Conservation (phyloP, 2,113 vertebrate genomes). For the Halcyon senegalensis region DNA sequence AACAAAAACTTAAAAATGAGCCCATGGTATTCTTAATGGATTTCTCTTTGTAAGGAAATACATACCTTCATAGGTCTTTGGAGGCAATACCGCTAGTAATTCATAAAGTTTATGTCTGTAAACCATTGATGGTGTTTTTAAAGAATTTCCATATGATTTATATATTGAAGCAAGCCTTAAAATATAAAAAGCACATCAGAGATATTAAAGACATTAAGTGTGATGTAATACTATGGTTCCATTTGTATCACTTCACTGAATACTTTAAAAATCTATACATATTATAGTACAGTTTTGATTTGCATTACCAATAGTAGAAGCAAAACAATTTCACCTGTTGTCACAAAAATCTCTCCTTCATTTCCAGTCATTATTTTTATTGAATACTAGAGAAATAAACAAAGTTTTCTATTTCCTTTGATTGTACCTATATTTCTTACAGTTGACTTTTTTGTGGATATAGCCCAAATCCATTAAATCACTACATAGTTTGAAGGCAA, state of each 20-base stretch:
- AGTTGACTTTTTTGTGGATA: background rate
- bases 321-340: background rate
- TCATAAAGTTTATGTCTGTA: slow-evolving; percentile 91
- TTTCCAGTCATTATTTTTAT: background rate
- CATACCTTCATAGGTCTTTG: slow-evolving; percentile 88
- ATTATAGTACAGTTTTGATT: background rate
- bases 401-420: background rate
- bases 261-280: background rate
- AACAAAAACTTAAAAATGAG: background rate
- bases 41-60: background rate
- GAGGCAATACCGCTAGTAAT: slow-evolving; percentile 86
- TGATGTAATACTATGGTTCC: background rate
- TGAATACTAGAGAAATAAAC: background rate
- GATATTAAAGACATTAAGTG: background rate
- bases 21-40: background rate
- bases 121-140: slow-evolving; percentile 78
- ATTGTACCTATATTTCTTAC: background rate
- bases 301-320: background rate
- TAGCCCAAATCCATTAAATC: background rate
- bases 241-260: background rate
- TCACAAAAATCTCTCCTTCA: background rate
- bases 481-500: background rate
- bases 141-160: slow-evolving; percentile 82
- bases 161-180: slow-evolving; percentile 85
- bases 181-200: slow-evolving; percentile 38